Evolutionary conservation across 2,888 invertebrate species (phyloP), one percentile per base, ranked within the genome.

Genomic region (Kryphioiulus occultus): DNA sequence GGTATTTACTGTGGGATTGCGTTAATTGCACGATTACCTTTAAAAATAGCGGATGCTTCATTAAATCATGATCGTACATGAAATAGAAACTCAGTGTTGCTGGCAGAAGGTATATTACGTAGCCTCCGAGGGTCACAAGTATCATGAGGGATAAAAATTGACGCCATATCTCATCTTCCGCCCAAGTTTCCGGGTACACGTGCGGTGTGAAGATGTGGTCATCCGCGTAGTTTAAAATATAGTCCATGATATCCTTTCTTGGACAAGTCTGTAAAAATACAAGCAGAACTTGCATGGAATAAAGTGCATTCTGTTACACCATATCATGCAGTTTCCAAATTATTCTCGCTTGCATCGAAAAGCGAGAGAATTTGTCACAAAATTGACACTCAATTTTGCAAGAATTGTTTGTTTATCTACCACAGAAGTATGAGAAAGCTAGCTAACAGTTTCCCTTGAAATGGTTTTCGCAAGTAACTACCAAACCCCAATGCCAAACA

Each of bases 31-130:
- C 35, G 35, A 35, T 35, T 85, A 88, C 88, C 68, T 85, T 88
- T 59, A 88, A 85, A 47, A 85, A 85, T 42, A 30, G 26, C 12
- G 85, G 88, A 85, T 88, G 88, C 59, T 88, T 88, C 68, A 85
- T 84, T 85, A 85, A 39, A 26, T 47, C 10, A 35, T 88, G 88
- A 85, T 88, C 88, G 44, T 35, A 88, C 12, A 88, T 26, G 39
- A 59, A 88, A n/a, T 59, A 88, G 59, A 47, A 88, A 32, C 68
- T 59, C 17, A 85, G 19, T 39, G 85, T 39, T n/a, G 88, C 88
- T 26, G 78, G 47, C 12, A 85, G n/a, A 32, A 88, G 85, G 68
- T 88, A 88, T 22, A 68, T 59, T 9, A 85, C 32, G 17, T 30
- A 85, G 22, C 68, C 88, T 35, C 85, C 85, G 0, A 88, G 17